A percentile compares a stretch with the other conserved stretches of the same genome.
Conservation (phyloP, 2,113 vertebrate genomes). For the Apaloderma vittatum region DNA sequence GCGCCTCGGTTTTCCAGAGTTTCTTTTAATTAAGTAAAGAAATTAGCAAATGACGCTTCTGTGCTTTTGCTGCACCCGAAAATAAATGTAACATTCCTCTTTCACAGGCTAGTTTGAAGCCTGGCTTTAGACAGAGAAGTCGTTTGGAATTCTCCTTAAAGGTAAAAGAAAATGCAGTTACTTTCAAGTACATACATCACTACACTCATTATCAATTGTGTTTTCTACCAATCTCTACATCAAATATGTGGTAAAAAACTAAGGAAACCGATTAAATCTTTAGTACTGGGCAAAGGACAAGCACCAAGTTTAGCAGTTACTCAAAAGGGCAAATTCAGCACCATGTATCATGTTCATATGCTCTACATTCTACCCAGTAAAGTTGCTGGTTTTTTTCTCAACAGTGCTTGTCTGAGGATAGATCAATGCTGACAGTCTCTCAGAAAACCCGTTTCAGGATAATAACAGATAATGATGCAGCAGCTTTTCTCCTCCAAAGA, state of each 20-base stretch:
- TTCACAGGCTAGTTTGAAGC: background rate
- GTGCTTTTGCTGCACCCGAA: background rate
- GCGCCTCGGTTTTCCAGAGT: background rate
- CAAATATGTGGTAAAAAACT: background rate
- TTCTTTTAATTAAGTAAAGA: background rate
- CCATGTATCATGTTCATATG: fast-evolving
- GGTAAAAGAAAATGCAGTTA: background rate
- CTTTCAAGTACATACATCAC: background rate
- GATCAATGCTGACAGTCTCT: background rate
- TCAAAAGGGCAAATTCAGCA: background rate
- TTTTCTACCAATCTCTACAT: background rate
- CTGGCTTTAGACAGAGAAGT: background rate
- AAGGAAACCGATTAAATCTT: background rate
- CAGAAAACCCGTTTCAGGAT: background rate
- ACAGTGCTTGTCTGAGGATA: background rate
- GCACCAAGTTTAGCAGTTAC: background rate
- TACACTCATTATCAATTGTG: background rate
- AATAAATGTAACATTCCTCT: background rate
- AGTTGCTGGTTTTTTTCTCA: background rate
- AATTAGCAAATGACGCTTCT: background rate
- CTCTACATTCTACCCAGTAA: background rate
- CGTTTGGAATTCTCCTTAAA: background rate
- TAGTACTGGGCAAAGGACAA: background rate
- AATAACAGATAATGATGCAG: background rate
- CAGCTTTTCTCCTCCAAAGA: background rate